Conservation (phyloP, 2,888 invertebrate species). For the Poecilus cupreus region DNA sequence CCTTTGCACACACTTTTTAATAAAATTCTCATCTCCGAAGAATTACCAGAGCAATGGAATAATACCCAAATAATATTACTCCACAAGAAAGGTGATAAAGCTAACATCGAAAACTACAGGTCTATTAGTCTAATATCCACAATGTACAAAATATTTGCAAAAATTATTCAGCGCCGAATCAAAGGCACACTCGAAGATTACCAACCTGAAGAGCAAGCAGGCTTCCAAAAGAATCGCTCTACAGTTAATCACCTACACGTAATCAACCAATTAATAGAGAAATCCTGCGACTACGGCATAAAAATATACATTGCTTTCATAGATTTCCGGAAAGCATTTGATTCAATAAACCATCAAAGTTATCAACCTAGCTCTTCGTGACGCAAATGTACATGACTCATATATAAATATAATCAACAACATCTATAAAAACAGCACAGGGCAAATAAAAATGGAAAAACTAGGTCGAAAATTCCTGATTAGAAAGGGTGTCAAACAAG, state of each 20-base stretch:
- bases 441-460: background rate
- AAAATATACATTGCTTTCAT: background rate
- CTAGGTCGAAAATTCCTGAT: background rate
- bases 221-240: background rate
- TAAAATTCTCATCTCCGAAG: background rate
- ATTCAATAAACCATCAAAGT: background rate
- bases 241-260: background rate
- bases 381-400: background rate
- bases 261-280: background rate
- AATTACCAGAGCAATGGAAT: background rate
- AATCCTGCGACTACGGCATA: background rate
- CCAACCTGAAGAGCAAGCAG: background rate
- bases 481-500: background rate
- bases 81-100: background rate
- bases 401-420: background rate
- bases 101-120: background rate
- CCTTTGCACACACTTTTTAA: background rate
- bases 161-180: background rate
- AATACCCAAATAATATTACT: background rate
- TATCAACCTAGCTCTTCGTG: background rate
- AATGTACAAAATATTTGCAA: background rate
- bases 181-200: background rate
- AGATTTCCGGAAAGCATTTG: no score
- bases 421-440: background rate
- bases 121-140: background rate